A percentile compares a stretch with the other conserved stretches of the same genome.
Conservation (phyloP, 1,140 invertebrate species). For the Euura saliciscinereae region DNA sequence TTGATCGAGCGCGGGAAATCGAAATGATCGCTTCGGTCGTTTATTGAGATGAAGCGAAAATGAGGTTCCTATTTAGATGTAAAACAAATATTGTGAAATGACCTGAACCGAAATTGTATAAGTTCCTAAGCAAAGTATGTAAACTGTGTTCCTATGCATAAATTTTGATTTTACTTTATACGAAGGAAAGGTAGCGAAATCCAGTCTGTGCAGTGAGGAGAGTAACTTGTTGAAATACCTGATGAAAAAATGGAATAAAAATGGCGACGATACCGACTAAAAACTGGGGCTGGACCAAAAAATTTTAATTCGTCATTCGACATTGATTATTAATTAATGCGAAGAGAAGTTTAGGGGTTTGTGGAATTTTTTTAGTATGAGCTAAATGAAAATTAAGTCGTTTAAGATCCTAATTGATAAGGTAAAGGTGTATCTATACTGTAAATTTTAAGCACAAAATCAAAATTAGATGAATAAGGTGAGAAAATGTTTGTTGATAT, state of each 20-base stretch:
- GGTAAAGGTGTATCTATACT: not conserved
- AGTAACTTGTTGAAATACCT: too few species aligned
- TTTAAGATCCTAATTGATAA: not conserved
- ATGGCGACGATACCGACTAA: too few species aligned
- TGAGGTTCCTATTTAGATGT: not conserved
- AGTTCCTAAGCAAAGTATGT: not conserved
- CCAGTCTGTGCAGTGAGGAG: too few species aligned
- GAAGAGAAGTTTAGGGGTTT: too few species aligned
- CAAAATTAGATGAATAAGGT: slow-evolving; percentile 39
- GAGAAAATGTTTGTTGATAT: slow-evolving; percentile 12
- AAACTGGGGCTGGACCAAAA: not conserved
- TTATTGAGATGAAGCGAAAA: not conserved
- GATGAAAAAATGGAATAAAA: too few species aligned
- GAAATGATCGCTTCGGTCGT: not conserved
- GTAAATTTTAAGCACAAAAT: slow-evolving; percentile 23
- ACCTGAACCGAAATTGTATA: not conserved
- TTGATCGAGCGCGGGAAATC: not conserved
- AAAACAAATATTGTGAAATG: too few species aligned
- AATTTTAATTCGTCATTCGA: too few species aligned
- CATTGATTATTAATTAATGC: too few species aligned
- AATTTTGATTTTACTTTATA: not conserved
- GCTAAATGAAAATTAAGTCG: not conserved
- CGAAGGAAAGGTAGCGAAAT: not conserved
- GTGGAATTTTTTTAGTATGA: too few species aligned
- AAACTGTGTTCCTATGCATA: not conserved